phyloP scores from a whole-genome alignment of 2,113 vertebrate genomes.

The Passer domesticus region DNA sequence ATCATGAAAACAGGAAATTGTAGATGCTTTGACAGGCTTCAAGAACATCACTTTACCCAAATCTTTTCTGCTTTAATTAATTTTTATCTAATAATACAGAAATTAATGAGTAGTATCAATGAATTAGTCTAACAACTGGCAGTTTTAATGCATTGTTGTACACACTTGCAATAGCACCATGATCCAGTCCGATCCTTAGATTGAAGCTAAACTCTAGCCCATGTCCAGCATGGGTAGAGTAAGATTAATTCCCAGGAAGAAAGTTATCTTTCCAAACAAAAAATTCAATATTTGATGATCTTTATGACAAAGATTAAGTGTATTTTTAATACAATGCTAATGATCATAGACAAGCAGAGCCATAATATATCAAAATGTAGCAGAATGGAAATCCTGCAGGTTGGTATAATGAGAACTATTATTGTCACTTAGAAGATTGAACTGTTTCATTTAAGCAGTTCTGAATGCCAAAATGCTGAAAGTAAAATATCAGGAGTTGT shows the following conservation, averaged over 20 bases:
- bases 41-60: not conserved
- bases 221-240: not conserved
- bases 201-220: not conserved
- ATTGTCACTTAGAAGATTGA: conserved; percentile 62
- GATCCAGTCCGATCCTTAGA: not conserved
- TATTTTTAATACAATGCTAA: conserved; percentile 41
- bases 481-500: conserved; percentile 67
- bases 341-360: not conserved
- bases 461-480: conserved; percentile 59
- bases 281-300: conserved; percentile 18
- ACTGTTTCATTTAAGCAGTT: conserved; percentile 68
- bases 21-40: not conserved
- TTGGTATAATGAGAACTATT: conserved; percentile 62
- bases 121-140: not conserved
- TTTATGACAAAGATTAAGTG: conserved; percentile 12
- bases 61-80: not conserved
- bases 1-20: not conserved
- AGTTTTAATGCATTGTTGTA: not conserved
- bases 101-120: not conserved
- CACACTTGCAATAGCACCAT: not conserved
- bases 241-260: not conserved
- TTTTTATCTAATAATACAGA: not conserved
- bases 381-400: conserved; percentile 50
- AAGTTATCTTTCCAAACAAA: conserved; percentile 32
- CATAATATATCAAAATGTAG: conserved; percentile 26